Percentiles rank a stretch among this genome's conserved stretches.
phyloP scores from a whole-genome alignment of 2,888 invertebrate species.

The Limnephilus rhombicus region DNA sequence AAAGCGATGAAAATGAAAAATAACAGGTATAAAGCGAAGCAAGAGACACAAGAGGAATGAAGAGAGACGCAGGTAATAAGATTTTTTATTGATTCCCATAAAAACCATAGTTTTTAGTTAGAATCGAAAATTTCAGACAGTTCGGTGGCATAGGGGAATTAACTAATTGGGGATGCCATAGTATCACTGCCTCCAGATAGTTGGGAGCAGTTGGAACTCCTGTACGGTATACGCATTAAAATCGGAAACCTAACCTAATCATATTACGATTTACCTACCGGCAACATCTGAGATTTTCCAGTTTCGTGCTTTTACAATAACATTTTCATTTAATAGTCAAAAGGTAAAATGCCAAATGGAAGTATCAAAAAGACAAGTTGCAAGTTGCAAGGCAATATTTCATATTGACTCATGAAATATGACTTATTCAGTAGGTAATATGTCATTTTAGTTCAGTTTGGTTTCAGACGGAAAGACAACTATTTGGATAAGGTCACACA shows the following conservation, averaged over 20 bases:
- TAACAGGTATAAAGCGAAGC: too few species aligned
- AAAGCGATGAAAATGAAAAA: too few species aligned
- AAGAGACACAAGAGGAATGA: too few species aligned
- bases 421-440: not conserved
- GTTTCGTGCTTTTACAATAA: not conserved
- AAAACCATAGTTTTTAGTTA: too few species aligned
- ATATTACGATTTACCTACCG: not conserved
- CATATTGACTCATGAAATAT: not conserved
- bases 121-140: too few species aligned
- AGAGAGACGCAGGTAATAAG: too few species aligned
- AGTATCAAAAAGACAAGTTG: not conserved
- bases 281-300: not conserved
- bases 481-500: not conserved
- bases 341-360: conserved; percentile 1
- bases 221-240: too few species aligned
- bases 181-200: too few species aligned
- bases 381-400: not conserved
- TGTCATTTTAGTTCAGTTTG: not conserved
- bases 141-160: too few species aligned
- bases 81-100: too few species aligned
- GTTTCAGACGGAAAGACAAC: not conserved
- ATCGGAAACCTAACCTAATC: not conserved
- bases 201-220: too few species aligned
- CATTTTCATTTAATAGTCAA: not conserved
- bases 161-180: too few species aligned